Percentiles rank a stretch among this genome's conserved stretches.
phyloP scores from a whole-genome alignment of 2,888 invertebrate genomes.

The Dolichomitus sp. region DNA sequence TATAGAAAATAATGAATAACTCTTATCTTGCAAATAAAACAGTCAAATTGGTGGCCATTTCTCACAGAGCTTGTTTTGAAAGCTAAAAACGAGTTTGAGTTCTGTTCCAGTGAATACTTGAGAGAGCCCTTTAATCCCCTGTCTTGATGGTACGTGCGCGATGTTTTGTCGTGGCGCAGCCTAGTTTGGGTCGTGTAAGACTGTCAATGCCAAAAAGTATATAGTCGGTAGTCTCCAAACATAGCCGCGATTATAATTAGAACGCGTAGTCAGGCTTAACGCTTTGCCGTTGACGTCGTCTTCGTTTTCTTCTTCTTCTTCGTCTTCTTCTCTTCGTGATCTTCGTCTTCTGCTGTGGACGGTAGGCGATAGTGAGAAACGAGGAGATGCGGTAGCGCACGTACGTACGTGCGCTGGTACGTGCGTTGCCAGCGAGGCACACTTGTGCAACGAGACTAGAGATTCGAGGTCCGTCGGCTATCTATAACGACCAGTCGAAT shows the following conservation, averaged over 20 bases:
- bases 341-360: conserved; percentile 45
- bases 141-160: background rate
- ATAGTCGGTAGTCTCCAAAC: conserved; percentile 78
- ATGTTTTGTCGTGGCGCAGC: conserved; percentile 52
- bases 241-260: conserved; percentile 84
- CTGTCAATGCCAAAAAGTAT: conserved; percentile 83
- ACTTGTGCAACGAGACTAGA: conserved; percentile 76
- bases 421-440: conserved; percentile 70
- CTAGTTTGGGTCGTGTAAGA: conserved; percentile 63
- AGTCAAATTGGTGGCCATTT: background rate
- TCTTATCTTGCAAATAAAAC: background rate
- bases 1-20: background rate
- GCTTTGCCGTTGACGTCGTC: conserved; percentile 45
- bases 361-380: conserved; percentile 43
- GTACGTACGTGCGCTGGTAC: conserved; percentile 64
- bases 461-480: conserved; percentile 74
- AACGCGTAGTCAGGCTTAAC: conserved; percentile 73
- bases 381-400: conserved; percentile 58
- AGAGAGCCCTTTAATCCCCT: background rate
- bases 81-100: background rate
- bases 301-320: conserved; percentile 39
- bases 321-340: conserved; percentile 45
- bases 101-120: background rate
- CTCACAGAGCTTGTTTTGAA: background rate
- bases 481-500: conserved; percentile 74